phyloP scores from a whole-genome alignment of 1,140 invertebrate genomes.

The Temnothorax nylanderi region DNA sequence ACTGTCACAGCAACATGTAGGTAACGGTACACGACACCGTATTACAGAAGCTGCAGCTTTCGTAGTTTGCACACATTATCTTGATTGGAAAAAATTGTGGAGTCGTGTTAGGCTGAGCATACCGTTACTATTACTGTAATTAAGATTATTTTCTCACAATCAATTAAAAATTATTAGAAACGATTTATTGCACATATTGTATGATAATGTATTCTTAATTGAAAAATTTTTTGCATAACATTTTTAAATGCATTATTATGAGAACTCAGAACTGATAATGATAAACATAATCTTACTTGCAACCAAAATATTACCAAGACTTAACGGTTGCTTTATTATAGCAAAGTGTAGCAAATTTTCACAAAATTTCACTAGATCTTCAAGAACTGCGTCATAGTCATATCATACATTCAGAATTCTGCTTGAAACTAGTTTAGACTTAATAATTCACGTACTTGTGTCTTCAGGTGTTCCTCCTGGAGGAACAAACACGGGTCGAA shows the following conservation, averaged over 20 bases:
- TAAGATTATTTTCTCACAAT: constrained; percentile 46
- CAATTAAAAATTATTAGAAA: neutral
- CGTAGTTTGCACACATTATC: constrained; percentile 79
- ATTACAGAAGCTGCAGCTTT: constrained; percentile 78
- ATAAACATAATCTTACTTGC: constrained; percentile 53
- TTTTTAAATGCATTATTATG: neutral
- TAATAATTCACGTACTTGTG: constrained; percentile 57
- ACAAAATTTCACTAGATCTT: constrained; percentile 1
- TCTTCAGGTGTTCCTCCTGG: constrained; percentile 89
- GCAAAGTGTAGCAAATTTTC: constrained; percentile 15
- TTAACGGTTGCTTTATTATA: constrained; percentile 15
- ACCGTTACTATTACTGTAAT: constrained; percentile 49
- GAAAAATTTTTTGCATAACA: neutral
- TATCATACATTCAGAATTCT: constrained; percentile 24
- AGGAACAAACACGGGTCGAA: constrained; percentile 87
- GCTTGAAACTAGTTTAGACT: neutral
- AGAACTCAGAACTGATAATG: neutral
- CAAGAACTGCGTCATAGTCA: constrained; percentile 38
- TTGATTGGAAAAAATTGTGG: constrained; percentile 43
- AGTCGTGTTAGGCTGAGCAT: constrained; percentile 47
- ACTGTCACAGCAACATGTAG: constrained; percentile 71
- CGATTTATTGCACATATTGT: neutral
- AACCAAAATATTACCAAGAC: neutral
- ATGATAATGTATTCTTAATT: neutral
- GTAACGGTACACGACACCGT: constrained; percentile 69